phyloP scores from a whole-genome alignment of 2,888 invertebrate species.

The Sinohyriopsis cumingii region DNA sequence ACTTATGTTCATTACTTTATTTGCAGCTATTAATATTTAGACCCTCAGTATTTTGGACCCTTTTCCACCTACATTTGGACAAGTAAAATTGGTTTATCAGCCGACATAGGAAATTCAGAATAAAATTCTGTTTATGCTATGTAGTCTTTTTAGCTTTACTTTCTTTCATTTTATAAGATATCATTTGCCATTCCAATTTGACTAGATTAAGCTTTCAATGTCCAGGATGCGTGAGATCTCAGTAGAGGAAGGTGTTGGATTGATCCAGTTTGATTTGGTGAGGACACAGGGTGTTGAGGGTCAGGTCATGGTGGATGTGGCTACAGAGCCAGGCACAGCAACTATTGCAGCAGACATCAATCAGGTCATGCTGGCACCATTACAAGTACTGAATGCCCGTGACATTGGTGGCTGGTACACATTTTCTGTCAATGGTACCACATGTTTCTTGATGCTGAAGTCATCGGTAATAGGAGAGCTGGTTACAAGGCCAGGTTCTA shows the following conservation, averaged over 20 bases:
- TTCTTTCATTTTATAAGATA: no score
- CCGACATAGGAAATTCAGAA: no score
- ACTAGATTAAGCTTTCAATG: constrained; percentile 4
- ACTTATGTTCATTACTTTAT: no score
- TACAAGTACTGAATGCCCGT: constrained; percentile 34
- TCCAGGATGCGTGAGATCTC: constrained; percentile 41
- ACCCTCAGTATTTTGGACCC: no score
- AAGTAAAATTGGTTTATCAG: no score
- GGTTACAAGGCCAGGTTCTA: constrained; percentile 42
- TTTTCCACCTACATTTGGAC: no score
- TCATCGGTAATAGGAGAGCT: constrained; percentile 46
- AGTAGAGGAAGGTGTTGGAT: constrained; percentile 61
- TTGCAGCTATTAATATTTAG: no score
- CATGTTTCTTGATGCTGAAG: constrained; percentile 59
- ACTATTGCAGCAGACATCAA: constrained; percentile 37
- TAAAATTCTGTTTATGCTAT: no score
- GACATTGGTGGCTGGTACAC: constrained; percentile 56
- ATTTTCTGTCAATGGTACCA: constrained; percentile 42
- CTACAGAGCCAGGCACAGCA: constrained; percentile 59
- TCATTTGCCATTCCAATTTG: no score
- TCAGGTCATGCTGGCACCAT: constrained; percentile 45
- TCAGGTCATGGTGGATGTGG: constrained; percentile 61
- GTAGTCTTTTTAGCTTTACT: no score
- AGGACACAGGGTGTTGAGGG: constrained; percentile 59
- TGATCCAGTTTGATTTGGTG: constrained; percentile 60